These are phyloP conservation scores for Prenolepis imparis DNA, from an alignment of 2,888 invertebrate species.

Conservation along the genomic window DNA sequence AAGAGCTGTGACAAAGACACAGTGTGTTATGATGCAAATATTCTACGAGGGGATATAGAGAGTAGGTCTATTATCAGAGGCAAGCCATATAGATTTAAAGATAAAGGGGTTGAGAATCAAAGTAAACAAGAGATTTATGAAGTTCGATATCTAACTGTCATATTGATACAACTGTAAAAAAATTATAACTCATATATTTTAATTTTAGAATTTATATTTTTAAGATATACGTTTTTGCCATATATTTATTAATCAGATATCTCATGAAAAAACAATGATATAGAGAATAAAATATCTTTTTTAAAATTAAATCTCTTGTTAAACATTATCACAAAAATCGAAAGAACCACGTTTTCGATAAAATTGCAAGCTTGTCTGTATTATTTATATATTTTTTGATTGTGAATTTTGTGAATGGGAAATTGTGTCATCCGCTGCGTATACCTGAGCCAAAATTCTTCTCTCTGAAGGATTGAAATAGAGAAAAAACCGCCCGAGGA, in stretches of 20 bases:
- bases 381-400: neutral
- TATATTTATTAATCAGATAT: neutral
- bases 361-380: neutral
- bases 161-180: neutral
- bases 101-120: neutral
- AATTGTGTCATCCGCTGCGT: conserved; percentile 57
- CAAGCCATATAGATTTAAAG: neutral
- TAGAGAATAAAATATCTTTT: neutral
- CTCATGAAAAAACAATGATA: neutral
- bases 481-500: conserved; percentile 94
- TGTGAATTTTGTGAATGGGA: neutral
- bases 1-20: conserved; percentile 10
- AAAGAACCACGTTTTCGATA: neutral
- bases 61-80: neutral
- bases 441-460: conserved; percentile 91
- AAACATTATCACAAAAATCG: neutral
- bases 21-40: neutral
- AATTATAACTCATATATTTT: neutral
- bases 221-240: neutral
- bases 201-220: neutral
- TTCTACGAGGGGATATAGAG: neutral
- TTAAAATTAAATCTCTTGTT: neutral
- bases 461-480: conserved; percentile 94
- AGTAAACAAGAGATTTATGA: neutral
- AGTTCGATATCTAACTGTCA: neutral